These are phyloP conservation scores for Scytalopus superciliaris DNA, from an alignment of 2,113 vertebrate species.

Conservation along the genomic window DNA sequence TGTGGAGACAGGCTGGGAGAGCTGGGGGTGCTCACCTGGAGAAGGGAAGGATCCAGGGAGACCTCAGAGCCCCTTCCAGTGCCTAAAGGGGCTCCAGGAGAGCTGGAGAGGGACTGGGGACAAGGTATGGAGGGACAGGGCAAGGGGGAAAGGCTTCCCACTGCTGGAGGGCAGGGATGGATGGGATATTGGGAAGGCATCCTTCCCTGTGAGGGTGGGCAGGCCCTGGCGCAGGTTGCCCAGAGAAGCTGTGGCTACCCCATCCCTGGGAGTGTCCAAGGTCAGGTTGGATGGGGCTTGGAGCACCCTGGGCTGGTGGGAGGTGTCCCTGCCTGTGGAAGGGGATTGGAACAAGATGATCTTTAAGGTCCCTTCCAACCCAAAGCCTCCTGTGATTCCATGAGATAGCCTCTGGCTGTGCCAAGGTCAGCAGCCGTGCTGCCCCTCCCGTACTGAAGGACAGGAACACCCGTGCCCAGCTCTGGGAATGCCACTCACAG, in stretches of 20 bases:
- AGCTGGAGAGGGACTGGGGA: neutral
- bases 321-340: neutral
- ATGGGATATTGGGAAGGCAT: neutral
- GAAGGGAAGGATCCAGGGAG: neutral
- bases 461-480: slow-evolving; percentile 64
- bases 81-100: neutral
- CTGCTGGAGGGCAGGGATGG: rapidly evolving
- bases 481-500: slow-evolving; percentile 86
- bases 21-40: neutral
- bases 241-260: neutral
- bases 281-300: rapidly evolving
- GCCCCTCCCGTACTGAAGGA: slow-evolving; percentile 65
- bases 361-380: neutral
- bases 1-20: neutral
- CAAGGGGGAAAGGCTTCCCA: neutral
- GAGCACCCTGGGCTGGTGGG: rapidly evolving
- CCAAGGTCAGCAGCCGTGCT: slow-evolving; percentile 73
- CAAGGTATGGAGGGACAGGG: neutral
- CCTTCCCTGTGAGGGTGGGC: rapidly evolving
- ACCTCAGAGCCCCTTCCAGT: rapidly evolving
- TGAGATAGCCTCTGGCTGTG: neutral
- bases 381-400: rapidly evolving
- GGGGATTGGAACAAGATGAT: neutral
- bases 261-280: neutral
- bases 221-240: neutral